Base-by-base conservation (phyloP, 2,888 invertebrate genomes). In the Chrysomela aeneicollis region DNA sequence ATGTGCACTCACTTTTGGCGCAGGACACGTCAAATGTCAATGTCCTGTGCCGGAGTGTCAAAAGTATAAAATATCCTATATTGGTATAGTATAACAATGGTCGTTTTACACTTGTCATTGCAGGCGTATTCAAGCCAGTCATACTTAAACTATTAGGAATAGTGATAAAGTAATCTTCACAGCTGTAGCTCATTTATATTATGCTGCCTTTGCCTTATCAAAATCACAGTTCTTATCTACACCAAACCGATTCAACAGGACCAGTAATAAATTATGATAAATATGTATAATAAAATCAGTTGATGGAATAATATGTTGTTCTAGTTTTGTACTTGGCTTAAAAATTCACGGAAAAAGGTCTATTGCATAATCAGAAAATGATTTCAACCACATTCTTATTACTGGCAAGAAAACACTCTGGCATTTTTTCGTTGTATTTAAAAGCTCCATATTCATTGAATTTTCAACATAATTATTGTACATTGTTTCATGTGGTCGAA, bases 161-260 rank as follows among this genome's bases (percentile, higher is more conserved):
- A 46, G 46, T 17, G n/a, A 18, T 26, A 57, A 57, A 57, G 26
- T 57, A 42, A 37, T 19, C 15, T 42, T 42, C 42, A 42, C 42
- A 49, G 32, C 17, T 50, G 52, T 47, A 58, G 30, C 47, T 58
- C 30, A 53, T 53, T 49, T 53, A 53, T 64, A 63, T 18, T 26
- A 62, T 63, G 51, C 47, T 63, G 66, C 68, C n/a, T n/a, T 6
- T 64, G 63, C 64, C 59, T 68, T 64, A 49, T 66, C 64, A 59
- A 60, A 65, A 70, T 68, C 70, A 70, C 70, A 70, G 70, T 68
- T 66, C 61, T 59, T 66, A 66, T 67, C 57, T 59, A 66, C 59
- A 57, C 55, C 63, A 61, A 61, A 54, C 53, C 58, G 59, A 58
- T 51, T 53, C 1, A 5, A 35, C 6, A 6, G 32, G 10, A 35